Conservation (phyloP, 2,888 invertebrate genomes). For the Seira sanloemensis region DNA sequence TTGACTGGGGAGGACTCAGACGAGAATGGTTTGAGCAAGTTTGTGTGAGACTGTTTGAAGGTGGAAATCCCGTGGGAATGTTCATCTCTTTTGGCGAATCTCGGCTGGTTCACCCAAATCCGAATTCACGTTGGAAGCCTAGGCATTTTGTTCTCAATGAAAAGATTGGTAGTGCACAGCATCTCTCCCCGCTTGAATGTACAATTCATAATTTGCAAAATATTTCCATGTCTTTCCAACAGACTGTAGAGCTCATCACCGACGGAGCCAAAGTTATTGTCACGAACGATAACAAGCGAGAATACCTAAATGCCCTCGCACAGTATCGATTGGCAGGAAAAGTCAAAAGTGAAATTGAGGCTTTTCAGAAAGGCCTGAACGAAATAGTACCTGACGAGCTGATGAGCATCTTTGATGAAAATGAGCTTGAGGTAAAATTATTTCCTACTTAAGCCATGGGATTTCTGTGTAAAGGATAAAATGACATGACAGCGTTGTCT, state of each 20-base stretch:
- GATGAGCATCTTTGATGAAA: slow-evolving; percentile 95
- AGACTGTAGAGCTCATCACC: slow-evolving; percentile 87
- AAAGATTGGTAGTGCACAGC: slow-evolving; percentile 81
- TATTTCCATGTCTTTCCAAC: slow-evolving; percentile 75
- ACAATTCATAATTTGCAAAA: slow-evolving; percentile 93
- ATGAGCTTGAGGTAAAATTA: slow-evolving; percentile 89
- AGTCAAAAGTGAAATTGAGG: slow-evolving; percentile 88
- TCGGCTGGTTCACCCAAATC: slow-evolving; percentile 91
- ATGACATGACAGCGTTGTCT: too few species aligned
- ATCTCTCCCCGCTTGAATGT: slow-evolving; percentile 83
- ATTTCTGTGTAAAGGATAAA: too few species aligned
- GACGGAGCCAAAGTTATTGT: slow-evolving; percentile 87
- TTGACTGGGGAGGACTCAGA: slow-evolving; percentile 81
- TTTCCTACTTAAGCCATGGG: background rate
- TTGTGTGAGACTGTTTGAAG: slow-evolving; percentile 91
- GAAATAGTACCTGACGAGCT: slow-evolving; percentile 94
- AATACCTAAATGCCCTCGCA: slow-evolving; percentile 92
- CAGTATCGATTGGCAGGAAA: slow-evolving; percentile 90
- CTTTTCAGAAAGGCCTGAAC: slow-evolving; percentile 92
- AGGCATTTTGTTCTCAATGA: slow-evolving; percentile 80
- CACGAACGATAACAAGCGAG: slow-evolving; percentile 84
- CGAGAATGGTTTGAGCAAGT: slow-evolving; percentile 96
- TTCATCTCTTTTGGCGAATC: slow-evolving; percentile 91
- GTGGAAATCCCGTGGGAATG: slow-evolving; percentile 82
- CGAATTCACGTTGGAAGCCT: slow-evolving; percentile 84